Conservation (phyloP, 1,140 invertebrate species). For the Drosophila setifemur region DNA sequence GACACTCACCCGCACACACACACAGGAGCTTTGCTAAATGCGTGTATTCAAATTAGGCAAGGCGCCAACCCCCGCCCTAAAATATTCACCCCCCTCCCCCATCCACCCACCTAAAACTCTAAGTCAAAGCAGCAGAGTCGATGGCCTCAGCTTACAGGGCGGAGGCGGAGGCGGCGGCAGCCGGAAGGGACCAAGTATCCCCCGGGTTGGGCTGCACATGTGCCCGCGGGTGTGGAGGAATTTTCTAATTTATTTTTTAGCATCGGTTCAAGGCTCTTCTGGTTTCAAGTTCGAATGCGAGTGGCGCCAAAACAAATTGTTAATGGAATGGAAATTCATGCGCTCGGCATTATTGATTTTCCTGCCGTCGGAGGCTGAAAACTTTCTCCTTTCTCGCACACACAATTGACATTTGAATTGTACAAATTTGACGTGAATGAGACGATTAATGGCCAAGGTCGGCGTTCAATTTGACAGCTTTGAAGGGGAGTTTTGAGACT, state of each 20-base stretch:
- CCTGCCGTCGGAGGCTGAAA: slow-evolving; percentile 32
- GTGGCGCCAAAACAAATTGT: slow-evolving; percentile 71
- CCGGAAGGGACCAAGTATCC: background rate
- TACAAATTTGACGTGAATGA: slow-evolving; percentile 67
- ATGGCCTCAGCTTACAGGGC: slow-evolving; percentile 14
- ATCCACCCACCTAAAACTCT: slow-evolving; percentile 21
- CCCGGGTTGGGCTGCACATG: slow-evolving; percentile 47
- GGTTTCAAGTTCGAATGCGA: slow-evolving; percentile 56
- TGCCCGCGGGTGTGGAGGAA: slow-evolving; percentile 68
- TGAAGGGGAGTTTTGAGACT: background rate
- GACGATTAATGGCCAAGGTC: slow-evolving; percentile 80
- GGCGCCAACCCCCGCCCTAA: slow-evolving; percentile 41
- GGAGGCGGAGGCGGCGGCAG: background rate
- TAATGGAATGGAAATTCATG: slow-evolving; percentile 77
- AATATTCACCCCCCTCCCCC: slow-evolving; percentile 3
- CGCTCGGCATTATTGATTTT: slow-evolving; percentile 75
- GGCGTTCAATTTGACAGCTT: slow-evolving; percentile 62
- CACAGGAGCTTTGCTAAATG: slow-evolving; percentile 29
- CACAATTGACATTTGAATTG: slow-evolving; percentile 75
- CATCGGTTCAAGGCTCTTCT: slow-evolving; percentile 73
- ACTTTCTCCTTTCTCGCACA: slow-evolving; percentile 44
- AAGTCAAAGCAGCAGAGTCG: slow-evolving; percentile 25
- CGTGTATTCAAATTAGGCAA: slow-evolving; percentile 75
- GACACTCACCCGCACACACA: slow-evolving; percentile 14
- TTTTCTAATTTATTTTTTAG: slow-evolving; percentile 82